Base-by-base conservation (phyloP, 2,113 vertebrate genomes). In the Paralichthys olivaceus region DNA sequence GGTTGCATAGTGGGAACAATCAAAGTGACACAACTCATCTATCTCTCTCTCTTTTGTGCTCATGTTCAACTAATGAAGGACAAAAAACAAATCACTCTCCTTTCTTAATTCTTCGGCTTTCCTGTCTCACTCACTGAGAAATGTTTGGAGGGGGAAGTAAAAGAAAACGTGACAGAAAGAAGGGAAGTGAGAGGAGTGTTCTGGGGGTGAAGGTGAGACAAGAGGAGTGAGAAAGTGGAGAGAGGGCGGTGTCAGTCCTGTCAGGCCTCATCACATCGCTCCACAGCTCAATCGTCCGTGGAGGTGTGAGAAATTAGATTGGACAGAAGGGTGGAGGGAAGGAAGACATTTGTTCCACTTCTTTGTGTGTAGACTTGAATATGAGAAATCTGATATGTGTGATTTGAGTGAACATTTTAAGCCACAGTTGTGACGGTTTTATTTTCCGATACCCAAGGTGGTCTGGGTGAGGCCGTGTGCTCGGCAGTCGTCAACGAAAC, bases 391-490 rank as follows among this genome's bases (percentile, higher is more conserved):
- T 14, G 2, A 14, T 28, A 4, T n/a, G 11, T 57, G 29, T 43
- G 29, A 29, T 74, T 63, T 54, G 2, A 1, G 63, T 19, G 28
- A 78, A 40, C 43, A n/a, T 1, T 1, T 40, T 19, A 26, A 70
- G 37, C 37, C 37, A 47, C 26, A 4, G 28, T 34, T 28, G 23
- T 60, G 37, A 69, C 67, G 40, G 7, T n/a, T 62, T 25, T 67
- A 0, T 59, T 0, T 37, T 60, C n/a, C 29, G 19, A 6, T 55
- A 65, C 51, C 68, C 5, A 84, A 97, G 96, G 96, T 68, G 96
- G 96, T 71, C 86, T 96, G 2, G 96, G 96, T 0, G 96, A 97
- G 85, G 96, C 96, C 0, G 94, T 96, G 23, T 92, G 94, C 69
- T 92, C 95, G 0, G 95, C 92, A 0, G 91, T 97, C 23, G 93